phyloP scores from a whole-genome alignment of 2,113 vertebrate genomes.

The Pomatorhinus ruficollis region DNA sequence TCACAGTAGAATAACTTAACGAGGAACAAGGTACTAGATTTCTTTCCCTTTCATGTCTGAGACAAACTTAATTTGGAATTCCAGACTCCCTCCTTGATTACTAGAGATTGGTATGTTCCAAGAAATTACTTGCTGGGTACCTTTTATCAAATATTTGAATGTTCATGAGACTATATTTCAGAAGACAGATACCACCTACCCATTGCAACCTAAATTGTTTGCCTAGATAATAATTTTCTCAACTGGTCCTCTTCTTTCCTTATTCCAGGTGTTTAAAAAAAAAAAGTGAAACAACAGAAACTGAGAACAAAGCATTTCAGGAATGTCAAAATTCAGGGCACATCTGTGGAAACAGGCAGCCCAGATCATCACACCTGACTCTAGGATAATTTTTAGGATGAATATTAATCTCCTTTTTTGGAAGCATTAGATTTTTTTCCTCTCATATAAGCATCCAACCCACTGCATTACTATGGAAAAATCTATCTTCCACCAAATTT shows the following conservation, averaged over 20 bases:
- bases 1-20: not conserved
- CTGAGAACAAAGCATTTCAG: not conserved
- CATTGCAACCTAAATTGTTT: not conserved
- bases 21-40: not conserved
- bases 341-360: not conserved
- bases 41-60: not conserved
- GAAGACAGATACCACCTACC: not conserved
- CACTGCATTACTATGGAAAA: not conserved
- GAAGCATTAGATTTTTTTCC: not conserved
- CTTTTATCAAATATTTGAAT: not conserved
- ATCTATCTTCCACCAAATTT: not conserved
- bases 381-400: not conserved
- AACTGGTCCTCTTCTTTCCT: not conserved
- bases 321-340: not conserved
- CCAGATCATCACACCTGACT: not conserved
- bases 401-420: not conserved
- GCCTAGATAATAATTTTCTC: not conserved
- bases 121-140: not conserved
- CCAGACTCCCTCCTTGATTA: not conserved
- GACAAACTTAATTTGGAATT: not conserved
- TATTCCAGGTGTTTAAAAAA: not conserved
- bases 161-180: not conserved
- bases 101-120: not conserved
- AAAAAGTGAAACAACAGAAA: not conserved
- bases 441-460: not conserved